phyloP scores from a whole-genome alignment of 30 jellyfish, hydroid and myxozoan genomes.

The Mastigias papua region DNA sequence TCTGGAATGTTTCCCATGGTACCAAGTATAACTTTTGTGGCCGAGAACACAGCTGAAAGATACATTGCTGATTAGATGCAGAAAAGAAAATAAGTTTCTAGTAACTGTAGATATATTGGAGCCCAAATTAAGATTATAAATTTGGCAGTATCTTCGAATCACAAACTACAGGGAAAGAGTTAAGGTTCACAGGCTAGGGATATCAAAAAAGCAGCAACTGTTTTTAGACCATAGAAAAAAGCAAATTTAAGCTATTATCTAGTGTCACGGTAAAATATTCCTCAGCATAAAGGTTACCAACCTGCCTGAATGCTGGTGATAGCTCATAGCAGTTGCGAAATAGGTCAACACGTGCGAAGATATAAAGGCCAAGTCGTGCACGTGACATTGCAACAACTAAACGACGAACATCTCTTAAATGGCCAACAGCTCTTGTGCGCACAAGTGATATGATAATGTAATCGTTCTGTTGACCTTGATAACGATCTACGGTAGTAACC shows the following conservation, averaged over 20 bases:
- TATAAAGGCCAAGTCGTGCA: conserved; percentile 98
- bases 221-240: too few species aligned
- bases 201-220: too few species aligned
- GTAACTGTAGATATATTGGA: too few species aligned
- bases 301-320: conserved; percentile 95
- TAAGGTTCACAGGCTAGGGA: too few species aligned
- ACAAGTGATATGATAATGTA: conserved; percentile 94
- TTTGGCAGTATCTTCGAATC: too few species aligned
- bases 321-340: conserved; percentile 95
- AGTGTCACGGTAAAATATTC: too few species aligned
- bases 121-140: too few species aligned
- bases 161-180: too few species aligned
- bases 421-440: conserved; percentile 97
- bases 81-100: neutral
- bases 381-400: conserved; percentile 99
- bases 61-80: neutral
- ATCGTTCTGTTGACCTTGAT: conserved; percentile 99
- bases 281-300: conserved; percentile 12
- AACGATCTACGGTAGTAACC: conserved; percentile 99
- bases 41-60: conserved; percentile 68
- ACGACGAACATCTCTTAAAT: conserved; percentile 98
- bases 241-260: too few species aligned
- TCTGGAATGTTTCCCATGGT: conserved; percentile 91
- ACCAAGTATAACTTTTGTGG: conserved; percentile 84
- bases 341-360: conserved; percentile 90